These are phyloP conservation scores for Apteryx owenii DNA, from an alignment of 2,113 vertebrate species.

Conservation along the genomic window DNA sequence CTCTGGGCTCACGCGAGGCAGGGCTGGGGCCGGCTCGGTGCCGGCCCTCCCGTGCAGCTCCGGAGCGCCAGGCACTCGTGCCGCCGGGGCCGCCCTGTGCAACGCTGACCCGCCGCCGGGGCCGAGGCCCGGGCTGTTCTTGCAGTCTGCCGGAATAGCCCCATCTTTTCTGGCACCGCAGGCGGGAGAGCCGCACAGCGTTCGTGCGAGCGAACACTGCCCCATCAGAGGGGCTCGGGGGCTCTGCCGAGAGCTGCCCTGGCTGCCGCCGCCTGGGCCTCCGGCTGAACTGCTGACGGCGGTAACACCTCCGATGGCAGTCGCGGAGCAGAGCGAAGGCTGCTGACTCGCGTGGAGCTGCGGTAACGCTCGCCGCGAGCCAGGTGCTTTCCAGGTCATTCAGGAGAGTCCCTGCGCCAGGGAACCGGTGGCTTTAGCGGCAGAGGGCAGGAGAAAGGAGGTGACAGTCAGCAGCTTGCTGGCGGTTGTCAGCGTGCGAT, in stretches of 20 bases:
- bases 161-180: too few relatives aligned
- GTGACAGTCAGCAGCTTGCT: not conserved
- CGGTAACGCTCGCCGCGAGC: not conserved
- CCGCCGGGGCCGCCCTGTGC: too few relatives aligned
- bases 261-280: too few relatives aligned
- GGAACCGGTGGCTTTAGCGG: not conserved
- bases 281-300: not conserved
- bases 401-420: not conserved
- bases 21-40: not conserved
- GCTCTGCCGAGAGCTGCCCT: accelerated
- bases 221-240: not conserved
- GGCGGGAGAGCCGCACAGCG: too few relatives aligned
- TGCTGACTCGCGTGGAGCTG: accelerated
- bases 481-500: accelerated
- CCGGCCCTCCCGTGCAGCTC: not conserved
- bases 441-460: not conserved
- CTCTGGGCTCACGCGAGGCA: not conserved
- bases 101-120: too few relatives aligned
- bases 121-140: too few relatives aligned
- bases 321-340: not conserved
- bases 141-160: too few relatives aligned
- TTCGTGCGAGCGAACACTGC: too few relatives aligned
- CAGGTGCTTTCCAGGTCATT: accelerated
- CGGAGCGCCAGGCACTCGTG: not conserved
- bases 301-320: not conserved